phyloP scores from a whole-genome alignment of 2,113 vertebrate genomes.

The Pteronura brasiliensis region DNA sequence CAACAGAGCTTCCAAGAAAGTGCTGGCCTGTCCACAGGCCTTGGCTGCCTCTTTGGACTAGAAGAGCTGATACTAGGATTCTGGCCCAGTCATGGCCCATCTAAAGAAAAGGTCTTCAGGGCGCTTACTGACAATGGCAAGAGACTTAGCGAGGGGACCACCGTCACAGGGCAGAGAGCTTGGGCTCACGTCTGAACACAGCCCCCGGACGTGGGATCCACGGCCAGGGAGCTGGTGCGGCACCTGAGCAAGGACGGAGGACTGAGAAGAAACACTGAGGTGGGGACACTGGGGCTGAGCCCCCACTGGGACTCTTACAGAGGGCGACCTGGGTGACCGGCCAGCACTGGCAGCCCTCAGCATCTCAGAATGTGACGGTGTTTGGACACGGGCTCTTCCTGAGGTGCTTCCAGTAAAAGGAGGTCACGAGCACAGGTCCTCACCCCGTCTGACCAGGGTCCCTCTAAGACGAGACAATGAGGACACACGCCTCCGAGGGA shows the following conservation, averaged over 20 bases:
- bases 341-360: background rate
- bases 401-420: background rate
- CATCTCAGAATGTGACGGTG: background rate
- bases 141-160: background rate
- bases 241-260: background rate
- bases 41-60: background rate
- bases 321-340: background rate
- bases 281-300: background rate
- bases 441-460: background rate
- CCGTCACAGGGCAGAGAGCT: background rate
- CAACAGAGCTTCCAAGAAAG: background rate
- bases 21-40: background rate
- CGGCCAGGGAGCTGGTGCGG: background rate
- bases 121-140: background rate
- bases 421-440: too few species aligned
- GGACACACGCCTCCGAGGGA: background rate
- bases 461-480: too few species aligned
- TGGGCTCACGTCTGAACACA: background rate
- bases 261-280: background rate
- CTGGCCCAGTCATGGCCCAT: background rate
- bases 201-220: background rate
- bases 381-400: background rate
- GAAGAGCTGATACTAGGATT: background rate
- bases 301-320: accelerated
- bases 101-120: background rate